Base-by-base conservation (phyloP, 2,113 vertebrate genomes). In the Pungitius pungitius region DNA sequence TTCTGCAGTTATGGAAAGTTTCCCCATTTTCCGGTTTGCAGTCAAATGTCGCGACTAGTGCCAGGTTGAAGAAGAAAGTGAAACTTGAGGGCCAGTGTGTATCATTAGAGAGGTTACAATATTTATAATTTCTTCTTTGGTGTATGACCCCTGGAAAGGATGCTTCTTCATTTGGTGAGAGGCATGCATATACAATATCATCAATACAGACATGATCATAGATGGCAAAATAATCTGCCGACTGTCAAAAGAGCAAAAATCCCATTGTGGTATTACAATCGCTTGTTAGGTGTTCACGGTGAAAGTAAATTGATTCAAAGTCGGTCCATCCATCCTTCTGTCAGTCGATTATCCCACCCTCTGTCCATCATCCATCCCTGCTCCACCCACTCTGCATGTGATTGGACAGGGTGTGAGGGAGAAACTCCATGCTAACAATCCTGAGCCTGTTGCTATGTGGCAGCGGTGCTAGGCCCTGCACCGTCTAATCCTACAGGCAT, bases 1-100 rank as follows among this genome's bases (percentile, higher is more conserved):
- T 76, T 85, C 17, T 84, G 67, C 27, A 75, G 80, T 68, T 40
- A 2, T 75, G 65, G 66, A 60, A 75, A 82, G 60, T 26, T 67
- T 85, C 72, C 78, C 51, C 57, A 56, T 14, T 43, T 62, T 4
- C 43, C 83, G 15, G 26, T 47, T 57, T 51, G 18, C 51, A 43
- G 15, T 49, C 61, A 17, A 27, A 39, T 57, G 43, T 77, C 1
- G 1, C 49, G 42, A 43, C 42, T 17, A 11, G 22, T 22, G 20
- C 47, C 47, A 22, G 47, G n/a, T n/a, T n/a, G n/a, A 49, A 49
- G 47, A 51, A 22, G 20, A n/a, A 24, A 24, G n/a, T 52, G 4
- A 24, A 12, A 22, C 47, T n/a, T 49, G 45, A 49, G 47, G 47
- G 47, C 47, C 47, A 22, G 18, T 51, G n/a, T 22, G 47, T 49